phyloP scores from a whole-genome alignment of 2,888 invertebrate genomes.

The Andrena trimmerana region DNA sequence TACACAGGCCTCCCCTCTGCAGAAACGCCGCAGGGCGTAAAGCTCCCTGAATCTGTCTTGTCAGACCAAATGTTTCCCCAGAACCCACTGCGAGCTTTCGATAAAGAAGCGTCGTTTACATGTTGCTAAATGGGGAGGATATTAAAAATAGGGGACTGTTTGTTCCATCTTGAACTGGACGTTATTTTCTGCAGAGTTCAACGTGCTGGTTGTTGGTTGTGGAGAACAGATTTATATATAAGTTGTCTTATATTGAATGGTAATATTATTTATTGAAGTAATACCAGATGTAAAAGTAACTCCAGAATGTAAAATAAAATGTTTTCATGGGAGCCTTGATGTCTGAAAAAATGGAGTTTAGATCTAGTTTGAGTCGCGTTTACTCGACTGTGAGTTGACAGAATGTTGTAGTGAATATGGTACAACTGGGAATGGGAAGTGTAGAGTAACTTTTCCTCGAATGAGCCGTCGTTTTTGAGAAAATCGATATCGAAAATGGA shows the following conservation, averaged over 20 bases:
- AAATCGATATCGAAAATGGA: no score
- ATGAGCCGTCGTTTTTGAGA: no score
- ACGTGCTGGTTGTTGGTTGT: neutral
- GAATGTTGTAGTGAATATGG: no score
- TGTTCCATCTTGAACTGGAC: neutral
- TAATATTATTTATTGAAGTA: no score
- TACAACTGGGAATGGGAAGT: no score
- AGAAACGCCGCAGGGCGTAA: neutral
- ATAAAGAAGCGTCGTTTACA: neutral
- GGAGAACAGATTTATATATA: neutral
- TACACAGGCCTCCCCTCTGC: neutral
- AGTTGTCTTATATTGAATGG: neutral
- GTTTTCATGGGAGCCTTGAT: no score
- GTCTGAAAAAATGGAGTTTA: no score
- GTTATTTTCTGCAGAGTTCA: neutral
- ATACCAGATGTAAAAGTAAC: no score
- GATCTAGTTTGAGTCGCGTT: no score
- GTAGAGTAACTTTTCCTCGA: no score
- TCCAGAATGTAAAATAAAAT: no score
- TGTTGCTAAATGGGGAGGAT: neutral
- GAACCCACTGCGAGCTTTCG: neutral
- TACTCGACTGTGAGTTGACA: no score
- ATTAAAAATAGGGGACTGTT: neutral
- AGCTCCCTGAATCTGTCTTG: slow-evolving; percentile 5
- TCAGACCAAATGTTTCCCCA: neutral